phyloP scores from a whole-genome alignment of 2,888 invertebrate species.

The Xylota sylvarum region DNA sequence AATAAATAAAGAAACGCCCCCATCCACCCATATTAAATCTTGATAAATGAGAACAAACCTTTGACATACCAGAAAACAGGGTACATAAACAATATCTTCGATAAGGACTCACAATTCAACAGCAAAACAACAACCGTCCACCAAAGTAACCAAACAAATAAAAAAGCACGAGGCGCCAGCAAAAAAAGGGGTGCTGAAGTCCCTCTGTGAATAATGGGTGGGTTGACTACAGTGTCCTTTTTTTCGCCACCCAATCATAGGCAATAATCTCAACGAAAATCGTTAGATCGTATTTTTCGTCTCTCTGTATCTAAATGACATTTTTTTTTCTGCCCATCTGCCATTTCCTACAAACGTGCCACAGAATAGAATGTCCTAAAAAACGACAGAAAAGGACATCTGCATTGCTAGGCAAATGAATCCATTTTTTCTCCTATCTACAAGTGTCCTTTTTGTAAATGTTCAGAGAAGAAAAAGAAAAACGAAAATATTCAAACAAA shows the following conservation, averaged over 20 bases:
- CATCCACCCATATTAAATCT: slow-evolving; percentile 1
- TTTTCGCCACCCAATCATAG: slow-evolving; percentile 10
- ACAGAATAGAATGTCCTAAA: slow-evolving; percentile 22
- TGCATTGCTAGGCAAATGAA: slow-evolving; percentile 50
- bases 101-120: slow-evolving; percentile 4
- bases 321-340: slow-evolving; percentile 15
- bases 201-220: slow-evolving; percentile 15
- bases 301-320: slow-evolving; percentile 23
- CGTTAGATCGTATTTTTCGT: slow-evolving; percentile 9
- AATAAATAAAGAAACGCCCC: neutral
- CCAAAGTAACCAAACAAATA: slow-evolving; percentile 14
- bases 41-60: slow-evolving; percentile 13
- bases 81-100: neutral
- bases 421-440: slow-evolving; percentile 39
- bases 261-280: slow-evolving; percentile 45
- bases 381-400: slow-evolving; percentile 46
- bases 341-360: slow-evolving; percentile 19
- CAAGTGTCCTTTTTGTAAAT: slow-evolving; percentile 28
- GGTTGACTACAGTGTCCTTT: neutral
- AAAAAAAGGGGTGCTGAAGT: slow-evolving; percentile 26
- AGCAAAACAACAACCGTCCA: neutral
- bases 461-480: slow-evolving; percentile 5
- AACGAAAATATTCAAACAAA: slow-evolving; percentile 27
- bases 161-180: slow-evolving; percentile 22
- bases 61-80: neutral